Base-by-base conservation (phyloP, 2,888 invertebrate genomes). In the Megaustenia siamemsis region DNA sequence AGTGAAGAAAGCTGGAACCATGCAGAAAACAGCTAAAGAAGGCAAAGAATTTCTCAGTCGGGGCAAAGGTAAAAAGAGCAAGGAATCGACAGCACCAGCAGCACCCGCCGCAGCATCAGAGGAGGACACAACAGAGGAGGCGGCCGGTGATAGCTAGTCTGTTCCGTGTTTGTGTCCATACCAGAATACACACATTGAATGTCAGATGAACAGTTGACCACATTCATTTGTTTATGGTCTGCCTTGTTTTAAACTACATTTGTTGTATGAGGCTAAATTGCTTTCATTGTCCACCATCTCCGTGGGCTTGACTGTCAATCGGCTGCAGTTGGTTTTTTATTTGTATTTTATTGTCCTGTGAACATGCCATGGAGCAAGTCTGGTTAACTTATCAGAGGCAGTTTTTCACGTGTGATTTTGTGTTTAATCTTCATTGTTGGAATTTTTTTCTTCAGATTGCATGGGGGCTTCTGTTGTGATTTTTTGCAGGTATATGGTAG, bases 1-100 rank as follows among this genome's bases (percentile, higher is more conserved):
- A 2, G 80, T 92, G 83, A 93, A 93, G 86, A 90, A 91, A 73
- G 91, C 89, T 1, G 92, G 92, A 68, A 92, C 93, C 45, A 92
- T 92, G 92, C 90, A 92, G 86, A 88, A 87, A 97, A 98, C 94
- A 97, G 99, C 93, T 97, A 98, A 94, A 77, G 92, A 91, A 71
- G 90, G 90, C 18, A 90, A 90, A 82, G 91, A 90, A 66, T 91
- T 88, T 87, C 81, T 91, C 68, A 91, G 90, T 80, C 88, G 90
- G 66, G 90, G 91, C 53, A 90, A 88, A 86, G 91, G 89, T 86
- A 87, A 82, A 81, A 86, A 84, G 82, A 84, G 78, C 79, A 86
- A 83, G 88, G 87, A 45, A 60, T 43, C 79, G 43, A 71, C 56
- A 35, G 21, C 73, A 40, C 28, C 69, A 56, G 75, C 71, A 53